Evolutionary conservation across 2,797 vertebrate genomes (phyloP), one percentile per base, ranked within the genome.

Genomic region (Cynodonichthys magdalenae): DNA sequence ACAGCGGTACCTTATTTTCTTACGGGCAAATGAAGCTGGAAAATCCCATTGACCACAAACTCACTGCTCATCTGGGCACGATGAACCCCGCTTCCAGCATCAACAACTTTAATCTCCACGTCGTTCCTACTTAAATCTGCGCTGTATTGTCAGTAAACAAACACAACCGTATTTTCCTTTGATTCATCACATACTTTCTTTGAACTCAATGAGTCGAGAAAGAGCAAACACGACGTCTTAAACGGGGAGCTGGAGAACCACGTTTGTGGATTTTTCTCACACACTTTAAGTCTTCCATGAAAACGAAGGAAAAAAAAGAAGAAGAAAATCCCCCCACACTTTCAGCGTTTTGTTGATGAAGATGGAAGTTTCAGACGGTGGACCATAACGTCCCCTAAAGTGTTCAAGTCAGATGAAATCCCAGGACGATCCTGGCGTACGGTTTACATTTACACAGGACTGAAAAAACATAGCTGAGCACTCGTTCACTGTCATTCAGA

Each of bases 1-100:
- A 71, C 63, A 79, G 67, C 76, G 60, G 45, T 46, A 65, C 69
- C 69, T 78, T 77, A 55, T 85, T 86, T 85, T 85, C 77, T 82
- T 80, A 63, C 69, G 79, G 75, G 80, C 55, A 51, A 68, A 70
- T 71, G 49, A 6, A 62, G 63, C 63, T 73, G 83, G 77, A 86
- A 85, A 89, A 83, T 70, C 87, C 87, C 86, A 54, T 47, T 15
- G 27, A 71, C 72, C 79, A 41, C 69, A 62, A 59, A 80, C 84
- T 84, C 79, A 85, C 68, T 62, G 54, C 82, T 86, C 75, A 86
- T 64, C 65, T 59, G 62, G 53, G 34, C 59, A 44, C 62, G 55
- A 8, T 12, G 52, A 72, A 60, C 45, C 64, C 49, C 28, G 49
- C 64, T 68, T 73, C 50, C 76, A 68, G 57, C 0, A 56, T 83